Percentiles rank a stretch among this genome's conserved stretches.
Evolutionary conservation across 2,113 vertebrate species (phyloP).

Genomic region (Nothoprocta pentlandii): DNA sequence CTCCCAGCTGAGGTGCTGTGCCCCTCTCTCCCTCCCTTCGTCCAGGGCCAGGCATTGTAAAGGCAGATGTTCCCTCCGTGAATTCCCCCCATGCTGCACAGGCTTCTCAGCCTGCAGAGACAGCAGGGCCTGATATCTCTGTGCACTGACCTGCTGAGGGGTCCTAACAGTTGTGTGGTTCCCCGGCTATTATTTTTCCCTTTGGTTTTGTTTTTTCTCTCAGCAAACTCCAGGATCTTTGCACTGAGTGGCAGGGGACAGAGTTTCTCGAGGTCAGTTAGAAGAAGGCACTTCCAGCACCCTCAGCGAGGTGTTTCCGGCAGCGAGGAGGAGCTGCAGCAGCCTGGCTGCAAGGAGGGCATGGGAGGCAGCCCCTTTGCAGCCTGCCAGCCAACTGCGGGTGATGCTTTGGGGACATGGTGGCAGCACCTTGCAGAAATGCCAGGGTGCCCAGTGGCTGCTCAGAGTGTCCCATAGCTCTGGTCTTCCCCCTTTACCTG

Average conservation of each 20-base stretch:
- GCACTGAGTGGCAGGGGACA: not conserved
- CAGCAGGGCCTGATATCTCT: not conserved
- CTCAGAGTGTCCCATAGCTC: not conserved
- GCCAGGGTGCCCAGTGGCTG: not conserved
- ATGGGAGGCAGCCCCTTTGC: not conserved
- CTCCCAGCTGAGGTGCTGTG: constrained; percentile 53
- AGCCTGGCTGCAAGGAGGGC: not conserved
- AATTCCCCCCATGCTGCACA: not conserved
- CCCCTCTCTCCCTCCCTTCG: not conserved
- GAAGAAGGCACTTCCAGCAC: not conserved
- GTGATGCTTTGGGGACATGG: no score
- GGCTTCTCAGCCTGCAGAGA: not conserved
- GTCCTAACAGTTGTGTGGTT: not conserved
- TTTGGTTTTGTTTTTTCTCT: not conserved
- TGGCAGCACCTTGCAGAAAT: not conserved
- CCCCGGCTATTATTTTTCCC: not conserved
- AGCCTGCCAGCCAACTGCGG: not conserved
- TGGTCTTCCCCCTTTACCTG: not conserved
- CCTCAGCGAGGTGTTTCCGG: not conserved
- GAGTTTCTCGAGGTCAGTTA: not conserved
- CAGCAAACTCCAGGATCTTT: constrained; percentile 35
- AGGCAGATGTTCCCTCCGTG: constrained; percentile 13
- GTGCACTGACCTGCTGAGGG: constrained; percentile 16
- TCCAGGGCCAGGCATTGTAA: constrained; percentile 1
- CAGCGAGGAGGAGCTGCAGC: not conserved